These are phyloP conservation scores for Diloba caeruleocephala DNA, from an alignment of 2,888 invertebrate genomes.

Conservation along the genomic window DNA sequence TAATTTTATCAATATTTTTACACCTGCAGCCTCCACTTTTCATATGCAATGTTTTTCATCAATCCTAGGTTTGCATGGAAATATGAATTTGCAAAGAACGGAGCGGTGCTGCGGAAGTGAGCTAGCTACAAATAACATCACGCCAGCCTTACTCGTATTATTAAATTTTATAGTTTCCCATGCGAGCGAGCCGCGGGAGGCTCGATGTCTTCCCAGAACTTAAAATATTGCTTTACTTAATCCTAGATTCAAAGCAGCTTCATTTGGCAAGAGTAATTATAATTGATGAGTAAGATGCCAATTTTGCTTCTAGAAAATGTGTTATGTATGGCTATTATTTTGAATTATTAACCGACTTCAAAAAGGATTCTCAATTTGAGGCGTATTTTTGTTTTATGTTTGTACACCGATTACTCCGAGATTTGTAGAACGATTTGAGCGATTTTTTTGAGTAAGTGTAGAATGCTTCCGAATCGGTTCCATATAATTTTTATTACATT, in stretches of 20 bases:
- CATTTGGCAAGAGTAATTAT: too few species aligned
- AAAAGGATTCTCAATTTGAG: too few species aligned
- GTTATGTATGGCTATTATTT: too few species aligned
- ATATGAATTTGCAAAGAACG: slow-evolving; percentile 14
- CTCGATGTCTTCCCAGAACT: slow-evolving; percentile 6
- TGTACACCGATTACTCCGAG: too few species aligned
- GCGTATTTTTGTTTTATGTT: too few species aligned
- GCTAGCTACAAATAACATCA: slow-evolving; percentile 25
- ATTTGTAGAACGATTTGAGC: too few species aligned
- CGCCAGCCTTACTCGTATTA: slow-evolving; percentile 28
- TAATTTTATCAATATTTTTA: slow-evolving; percentile 7
- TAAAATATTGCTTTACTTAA: slow-evolving; percentile 25
- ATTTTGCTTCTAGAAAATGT: too few species aligned
- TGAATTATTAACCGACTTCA: too few species aligned
- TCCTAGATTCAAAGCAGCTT: not conserved
- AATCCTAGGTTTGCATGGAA: slow-evolving; percentile 16
- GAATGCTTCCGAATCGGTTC: too few species aligned
- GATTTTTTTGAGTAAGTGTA: too few species aligned
- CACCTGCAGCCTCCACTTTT: slow-evolving; percentile 15
- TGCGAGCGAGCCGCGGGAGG: slow-evolving; percentile 18
- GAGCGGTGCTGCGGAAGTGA: slow-evolving; percentile 5
- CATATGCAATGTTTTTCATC: slow-evolving; percentile 31
- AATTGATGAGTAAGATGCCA: too few species aligned
- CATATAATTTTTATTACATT: too few species aligned
- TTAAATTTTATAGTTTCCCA: slow-evolving; percentile 51